A percentile compares a stretch with the other conserved stretches of the same genome.
These are phyloP conservation scores for Rousettus madagascariensis DNA, from an alignment of 2,797 vertebrate genomes.

Conservation along the genomic window DNA sequence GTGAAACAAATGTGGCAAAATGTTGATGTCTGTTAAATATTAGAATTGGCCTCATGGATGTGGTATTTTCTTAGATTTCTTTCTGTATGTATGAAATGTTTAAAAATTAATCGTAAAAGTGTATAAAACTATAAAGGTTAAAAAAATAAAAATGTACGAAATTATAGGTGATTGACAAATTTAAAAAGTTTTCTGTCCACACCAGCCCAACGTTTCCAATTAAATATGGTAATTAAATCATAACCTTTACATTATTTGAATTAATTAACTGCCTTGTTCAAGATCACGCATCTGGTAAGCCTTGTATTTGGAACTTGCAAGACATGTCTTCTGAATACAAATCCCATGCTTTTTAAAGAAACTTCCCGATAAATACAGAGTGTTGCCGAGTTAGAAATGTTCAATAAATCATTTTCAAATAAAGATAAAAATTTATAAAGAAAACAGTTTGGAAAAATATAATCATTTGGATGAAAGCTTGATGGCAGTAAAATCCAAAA, in stretches of 20 bases:
- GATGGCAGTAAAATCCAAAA: neutral
- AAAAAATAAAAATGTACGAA: neutral
- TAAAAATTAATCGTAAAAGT: slow-evolving; percentile 13
- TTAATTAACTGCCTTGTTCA: neutral
- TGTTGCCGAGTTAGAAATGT: neutral
- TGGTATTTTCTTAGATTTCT: neutral
- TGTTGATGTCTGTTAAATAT: neutral
- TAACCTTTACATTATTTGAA: neutral
- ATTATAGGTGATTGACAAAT: neutral
- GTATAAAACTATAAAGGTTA: neutral
- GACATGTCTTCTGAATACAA: neutral
- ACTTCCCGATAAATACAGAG: neutral
- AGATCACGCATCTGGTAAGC: neutral
- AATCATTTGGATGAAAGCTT: neutral
- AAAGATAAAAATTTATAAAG: neutral
- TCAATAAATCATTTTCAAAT: neutral
- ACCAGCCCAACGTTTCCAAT: neutral
- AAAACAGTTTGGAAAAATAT: neutral
- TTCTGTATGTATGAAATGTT: neutral
- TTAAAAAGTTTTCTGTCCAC: neutral
- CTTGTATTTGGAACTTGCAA: neutral
- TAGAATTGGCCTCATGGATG: neutral
- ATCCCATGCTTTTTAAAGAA: slow-evolving; percentile 2
- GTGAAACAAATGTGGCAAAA: neutral
- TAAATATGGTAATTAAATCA: neutral